Base-by-base conservation (phyloP, 2,888 invertebrate genomes). In the Lathronympha strigana region DNA sequence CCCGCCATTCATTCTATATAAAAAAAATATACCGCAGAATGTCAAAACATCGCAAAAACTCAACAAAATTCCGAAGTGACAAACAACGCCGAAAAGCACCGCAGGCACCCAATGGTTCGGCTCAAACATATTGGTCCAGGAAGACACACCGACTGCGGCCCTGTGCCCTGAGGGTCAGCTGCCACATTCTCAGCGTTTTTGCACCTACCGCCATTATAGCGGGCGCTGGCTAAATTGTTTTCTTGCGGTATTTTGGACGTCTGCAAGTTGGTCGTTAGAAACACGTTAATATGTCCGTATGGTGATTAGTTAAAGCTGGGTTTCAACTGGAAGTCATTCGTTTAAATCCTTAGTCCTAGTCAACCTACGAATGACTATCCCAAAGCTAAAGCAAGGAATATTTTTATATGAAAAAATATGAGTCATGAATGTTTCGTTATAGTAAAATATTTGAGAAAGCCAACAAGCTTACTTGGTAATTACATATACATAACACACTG, bases 101-200 rank as follows among this genome's bases (percentile, higher is more conserved):
- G 6, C 45, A 21, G 28, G 28, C 23, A 31, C 21, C 25, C 13
- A n/a, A n/a, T 8, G 31, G 45, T 45, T 19, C n/a, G 23, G 47
- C 23, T 23, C 43, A 19, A 54, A 63, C 33, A 51, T 60, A 47
- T 60, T 21, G 60, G 60, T 36, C 40, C 57, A 38, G n/a, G 54
- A 49, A 38, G 38, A 36, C 53, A 23, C 38, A 15, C 47, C 67
- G 61, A 81, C 61, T 84, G 69, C 86, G 69, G 68, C 82, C 74
- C 83, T 82, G 83, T 73, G 68, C 64, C 36, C 73, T 70, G 72
- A 73, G 75, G 81, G 87, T 85, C 90, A 90, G 88, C 88, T 90
- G 90, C 80, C 86, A 79, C 81, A 83, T 85, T 89, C 90, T 82
- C 90, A 89, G 79, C 74, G 70, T 74, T 90, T 89, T 90, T 89